A percentile compares a stretch with the other conserved stretches of the same genome.
Evolutionary conservation across 2,797 vertebrate genomes (phyloP).

Genomic region (Squalus acanthias): DNA sequence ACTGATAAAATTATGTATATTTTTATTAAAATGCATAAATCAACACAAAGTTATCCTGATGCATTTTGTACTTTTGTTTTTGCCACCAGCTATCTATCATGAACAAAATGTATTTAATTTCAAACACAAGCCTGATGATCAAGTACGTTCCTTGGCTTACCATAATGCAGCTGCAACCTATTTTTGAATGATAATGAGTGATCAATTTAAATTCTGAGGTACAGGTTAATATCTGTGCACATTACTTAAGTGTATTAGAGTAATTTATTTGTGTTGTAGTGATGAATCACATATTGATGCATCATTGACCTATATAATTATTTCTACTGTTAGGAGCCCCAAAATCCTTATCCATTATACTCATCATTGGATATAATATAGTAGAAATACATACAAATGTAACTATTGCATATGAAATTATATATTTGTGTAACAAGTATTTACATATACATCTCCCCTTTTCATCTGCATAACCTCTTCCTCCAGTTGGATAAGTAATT

Average conservation of each 20-base stretch:
- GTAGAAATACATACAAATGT: background rate
- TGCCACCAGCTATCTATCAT: background rate
- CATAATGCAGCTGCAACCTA: background rate
- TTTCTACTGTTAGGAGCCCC: background rate
- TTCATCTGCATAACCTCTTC: background rate
- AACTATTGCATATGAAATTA: background rate
- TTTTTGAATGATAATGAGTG: background rate
- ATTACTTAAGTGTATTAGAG: slow-evolving; percentile 21
- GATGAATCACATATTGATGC: background rate
- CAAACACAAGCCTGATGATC: background rate
- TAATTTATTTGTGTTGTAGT: slow-evolving; percentile 1
- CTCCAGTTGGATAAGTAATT: background rate
- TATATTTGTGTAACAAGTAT: background rate
- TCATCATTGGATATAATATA: background rate
- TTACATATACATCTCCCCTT: background rate
- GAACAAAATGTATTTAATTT: background rate
- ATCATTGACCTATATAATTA: slow-evolving; percentile 17
- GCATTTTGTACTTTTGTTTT: background rate
- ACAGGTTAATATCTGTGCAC: slow-evolving; percentile 14
- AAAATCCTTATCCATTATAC: background rate
- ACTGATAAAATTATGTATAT: no score
- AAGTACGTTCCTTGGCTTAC: background rate
- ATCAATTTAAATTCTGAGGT: slow-evolving; percentile 1
- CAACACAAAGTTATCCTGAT: background rate
- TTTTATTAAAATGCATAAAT: no score